Percentiles rank a stretch among this genome's conserved stretches.
phyloP scores from a whole-genome alignment of 2,113 vertebrate genomes.

The Drymodes brunneopygia region DNA sequence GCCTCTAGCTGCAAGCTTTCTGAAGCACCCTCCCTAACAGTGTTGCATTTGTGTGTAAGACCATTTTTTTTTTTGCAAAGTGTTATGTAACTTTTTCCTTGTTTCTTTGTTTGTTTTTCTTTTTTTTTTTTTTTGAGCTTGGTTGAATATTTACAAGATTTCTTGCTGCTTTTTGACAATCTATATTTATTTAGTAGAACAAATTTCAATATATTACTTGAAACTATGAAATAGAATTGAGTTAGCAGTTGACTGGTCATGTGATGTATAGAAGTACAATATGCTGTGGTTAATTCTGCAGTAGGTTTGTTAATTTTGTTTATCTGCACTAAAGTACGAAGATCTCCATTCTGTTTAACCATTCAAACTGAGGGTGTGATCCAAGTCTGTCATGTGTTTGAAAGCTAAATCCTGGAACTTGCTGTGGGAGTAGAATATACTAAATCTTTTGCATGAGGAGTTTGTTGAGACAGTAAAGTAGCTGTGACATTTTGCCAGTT shows the following conservation, averaged over 20 bases:
- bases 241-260: slow-evolving; percentile 65
- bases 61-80: slow-evolving; percentile 20
- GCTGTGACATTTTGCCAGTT: slow-evolving; percentile 73
- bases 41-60: slow-evolving; percentile 65
- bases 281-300: slow-evolving; percentile 71
- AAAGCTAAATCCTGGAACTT: slow-evolving; percentile 72
- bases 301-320: slow-evolving; percentile 70
- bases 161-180: slow-evolving; percentile 95
- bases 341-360: slow-evolving; percentile 66
- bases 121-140: slow-evolving; percentile 59
- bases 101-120: neutral
- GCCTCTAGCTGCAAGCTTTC: slow-evolving; percentile 78
- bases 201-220: slow-evolving; percentile 74
- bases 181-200: slow-evolving; percentile 79
- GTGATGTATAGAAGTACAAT: slow-evolving; percentile 66
- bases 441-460: slow-evolving; percentile 71
- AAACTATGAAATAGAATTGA: slow-evolving; percentile 71
- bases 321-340: slow-evolving; percentile 71
- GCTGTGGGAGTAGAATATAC: slow-evolving; percentile 66
- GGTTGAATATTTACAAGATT: slow-evolving; percentile 67
- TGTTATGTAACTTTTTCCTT: slow-evolving; percentile 58
- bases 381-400: slow-evolving; percentile 53
- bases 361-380: slow-evolving; percentile 62
- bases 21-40: slow-evolving; percentile 72
- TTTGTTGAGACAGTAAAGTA: slow-evolving; percentile 72